Base-by-base conservation (phyloP, 2,113 vertebrate species). In the Ammodytes marinus region DNA sequence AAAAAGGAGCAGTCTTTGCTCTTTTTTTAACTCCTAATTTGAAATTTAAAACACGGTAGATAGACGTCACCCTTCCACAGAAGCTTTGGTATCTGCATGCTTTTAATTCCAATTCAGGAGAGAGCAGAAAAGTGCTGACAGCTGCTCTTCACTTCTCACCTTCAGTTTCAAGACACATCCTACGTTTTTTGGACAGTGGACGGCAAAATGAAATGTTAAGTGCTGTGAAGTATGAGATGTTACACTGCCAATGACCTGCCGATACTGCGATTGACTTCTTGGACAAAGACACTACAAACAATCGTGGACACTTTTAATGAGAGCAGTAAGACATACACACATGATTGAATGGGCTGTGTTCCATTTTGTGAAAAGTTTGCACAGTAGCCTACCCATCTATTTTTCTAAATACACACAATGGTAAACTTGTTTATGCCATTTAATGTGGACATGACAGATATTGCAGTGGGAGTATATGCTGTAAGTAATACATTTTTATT, bases 21-120 rank as follows among this genome's bases (percentile, higher is more conserved):
- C 66, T 79, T 88, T 74, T 71, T 57, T 27, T 27, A 27, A 66
- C 12, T 13, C 68, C 73, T 6, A 0, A 73, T 73, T 74, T 77
- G 27, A 74, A 64, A 77, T 75, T 49, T 10, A 59, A 77, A 79
- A 79, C 17, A 49, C 0, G 2, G 39, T 2, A 74, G 47, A 35
- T 53, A 14, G 14, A 73, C 46, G 39, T 59, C 77, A 63, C 0
- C 55, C 5, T 12, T 67, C 47, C 5, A 39, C 42, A 68, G 70
- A 55, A 60, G 54, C 46, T 14, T 59, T 9, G 7, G 39, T 69
- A 42, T 73, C 53, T 72, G 46, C 27, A 66, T 37, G 39, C 63
- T 63, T 42, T 79, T 27, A 27, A 12, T 79, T 82, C 57, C 79
- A 60, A 69, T 74, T 69, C 68, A 54, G 53, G 46, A 69, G 60